Conservation (phyloP, 2,113 vertebrate genomes). For the Channa argus region DNA sequence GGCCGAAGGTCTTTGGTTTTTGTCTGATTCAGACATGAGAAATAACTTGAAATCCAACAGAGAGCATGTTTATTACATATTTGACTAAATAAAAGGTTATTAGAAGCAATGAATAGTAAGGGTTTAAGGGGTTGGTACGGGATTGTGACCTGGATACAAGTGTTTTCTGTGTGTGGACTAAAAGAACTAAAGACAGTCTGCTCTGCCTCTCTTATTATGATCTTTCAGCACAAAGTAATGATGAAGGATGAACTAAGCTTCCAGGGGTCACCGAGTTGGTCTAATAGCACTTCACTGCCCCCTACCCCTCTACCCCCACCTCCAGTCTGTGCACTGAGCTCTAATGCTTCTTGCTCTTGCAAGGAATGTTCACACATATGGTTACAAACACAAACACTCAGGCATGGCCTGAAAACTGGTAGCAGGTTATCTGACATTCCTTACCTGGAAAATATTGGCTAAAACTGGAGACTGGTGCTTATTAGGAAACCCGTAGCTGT, state of each 20-base stretch:
- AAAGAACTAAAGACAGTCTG: slow-evolving; percentile 28
- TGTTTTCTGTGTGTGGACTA: slow-evolving; percentile 40
- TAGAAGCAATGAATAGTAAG: slow-evolving; percentile 33
- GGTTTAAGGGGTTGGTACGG: slow-evolving; percentile 44
- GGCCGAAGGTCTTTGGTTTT: slow-evolving; percentile 4
- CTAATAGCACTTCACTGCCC: slow-evolving; percentile 55
- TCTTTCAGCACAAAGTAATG: slow-evolving; percentile 77
- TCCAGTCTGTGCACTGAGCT: slow-evolving; percentile 53
- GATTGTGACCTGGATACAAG: slow-evolving; percentile 53
- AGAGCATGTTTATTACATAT: slow-evolving; percentile 39
- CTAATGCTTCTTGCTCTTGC: slow-evolving; percentile 61
- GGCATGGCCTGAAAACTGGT: slow-evolving; percentile 60
- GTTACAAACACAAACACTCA: slow-evolving; percentile 68
- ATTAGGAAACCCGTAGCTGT: slow-evolving; percentile 12
- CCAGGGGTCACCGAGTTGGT: slow-evolving; percentile 75
- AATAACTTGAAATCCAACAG: slow-evolving; percentile 31
- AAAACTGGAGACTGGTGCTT: slow-evolving; percentile 50
- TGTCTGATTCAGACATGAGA: slow-evolving; percentile 6
- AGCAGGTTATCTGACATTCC: slow-evolving; percentile 68
- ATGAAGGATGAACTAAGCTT: slow-evolving; percentile 67
- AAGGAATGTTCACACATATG: slow-evolving; percentile 77
- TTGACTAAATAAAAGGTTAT: slow-evolving; percentile 38
- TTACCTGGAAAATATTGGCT: slow-evolving; percentile 55
- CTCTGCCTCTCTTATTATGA: slow-evolving; percentile 53
- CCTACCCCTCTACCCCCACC: slow-evolving; percentile 13